A percentile compares a stretch with the other conserved stretches of the same genome.
Evolutionary conservation across 2,888 invertebrate species (phyloP).

Genomic region (Papilio gigon): DNA sequence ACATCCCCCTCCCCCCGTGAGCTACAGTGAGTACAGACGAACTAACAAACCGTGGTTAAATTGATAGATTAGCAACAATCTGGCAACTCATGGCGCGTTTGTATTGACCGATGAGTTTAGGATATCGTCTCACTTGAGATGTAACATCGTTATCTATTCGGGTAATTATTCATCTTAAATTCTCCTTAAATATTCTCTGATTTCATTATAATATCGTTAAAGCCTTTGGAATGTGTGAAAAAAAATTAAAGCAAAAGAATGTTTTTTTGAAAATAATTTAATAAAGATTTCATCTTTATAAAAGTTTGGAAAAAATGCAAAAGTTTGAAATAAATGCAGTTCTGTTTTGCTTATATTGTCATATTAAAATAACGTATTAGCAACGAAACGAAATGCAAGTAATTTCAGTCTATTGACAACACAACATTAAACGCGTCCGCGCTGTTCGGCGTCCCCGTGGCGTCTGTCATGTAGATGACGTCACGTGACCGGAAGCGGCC

Average conservation of each 20-base stretch:
- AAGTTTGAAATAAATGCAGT: not conserved
- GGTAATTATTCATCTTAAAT: not conserved
- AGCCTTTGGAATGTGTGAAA: not conserved
- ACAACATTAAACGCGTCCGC: slow-evolving; percentile 56
- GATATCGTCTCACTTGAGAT: not conserved
- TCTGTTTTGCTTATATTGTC: not conserved
- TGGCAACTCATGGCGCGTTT: slow-evolving; percentile 65
- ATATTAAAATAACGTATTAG: too few relatives aligned
- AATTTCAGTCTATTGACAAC: slow-evolving; percentile 29
- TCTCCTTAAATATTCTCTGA: too few relatives aligned
- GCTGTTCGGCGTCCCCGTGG: slow-evolving; percentile 59
- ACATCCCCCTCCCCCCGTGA: slow-evolving; percentile 53
- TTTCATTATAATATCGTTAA: not conserved
- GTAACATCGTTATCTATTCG: slow-evolving; percentile 17
- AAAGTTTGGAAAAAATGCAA: too few relatives aligned
- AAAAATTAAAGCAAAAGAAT: too few relatives aligned
- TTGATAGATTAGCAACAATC: slow-evolving; percentile 75
- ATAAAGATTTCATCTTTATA: too few relatives aligned
- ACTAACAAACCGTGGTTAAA: slow-evolving; percentile 78
- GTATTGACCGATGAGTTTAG: slow-evolving; percentile 29
- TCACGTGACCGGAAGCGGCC: slow-evolving; percentile 81
- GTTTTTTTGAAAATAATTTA: too few relatives aligned
- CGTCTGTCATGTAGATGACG: slow-evolving; percentile 79
- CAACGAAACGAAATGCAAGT: too few relatives aligned
- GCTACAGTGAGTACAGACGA: slow-evolving; percentile 50